phyloP scores from a whole-genome alignment of 2,113 vertebrate species.

The Bothrops jararaca region DNA sequence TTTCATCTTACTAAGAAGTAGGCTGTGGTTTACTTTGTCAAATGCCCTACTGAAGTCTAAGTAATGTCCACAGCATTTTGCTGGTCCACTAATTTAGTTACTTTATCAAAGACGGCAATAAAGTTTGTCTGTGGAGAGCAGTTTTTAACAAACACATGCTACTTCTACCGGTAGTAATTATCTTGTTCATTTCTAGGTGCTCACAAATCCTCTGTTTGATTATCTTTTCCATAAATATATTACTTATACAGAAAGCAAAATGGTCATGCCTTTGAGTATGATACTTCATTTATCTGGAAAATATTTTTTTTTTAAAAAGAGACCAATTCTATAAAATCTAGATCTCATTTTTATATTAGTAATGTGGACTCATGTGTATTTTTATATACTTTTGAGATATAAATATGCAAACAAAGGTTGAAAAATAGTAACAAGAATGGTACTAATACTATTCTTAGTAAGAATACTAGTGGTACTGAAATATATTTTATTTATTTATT shows the following conservation, averaged over 20 bases:
- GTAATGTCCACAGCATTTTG: neutral
- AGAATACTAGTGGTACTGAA: neutral
- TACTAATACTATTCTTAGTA: neutral
- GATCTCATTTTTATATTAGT: neutral
- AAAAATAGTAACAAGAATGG: neutral
- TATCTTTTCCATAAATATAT: neutral
- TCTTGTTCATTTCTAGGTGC: neutral
- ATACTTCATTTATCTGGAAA: neutral
- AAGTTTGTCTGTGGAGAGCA: neutral
- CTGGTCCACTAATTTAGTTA: no score
- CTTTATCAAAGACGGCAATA: neutral
- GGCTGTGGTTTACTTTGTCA: neutral
- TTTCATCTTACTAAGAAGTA: neutral
- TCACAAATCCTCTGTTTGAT: neutral
- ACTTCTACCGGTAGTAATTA: neutral
- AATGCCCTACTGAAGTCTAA: neutral
- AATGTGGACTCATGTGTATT: neutral
- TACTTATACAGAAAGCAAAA: neutral
- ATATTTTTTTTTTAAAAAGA: neutral
- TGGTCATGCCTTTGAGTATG: neutral
- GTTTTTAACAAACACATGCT: neutral
- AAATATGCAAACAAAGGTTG: neutral
- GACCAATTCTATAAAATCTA: neutral
- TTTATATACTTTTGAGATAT: neutral
- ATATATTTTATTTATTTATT: no score